A percentile compares a stretch with the other conserved stretches of the same genome.
Conservation (phyloP, 2,888 invertebrate species). For the Netelia fuscicornis region DNA sequence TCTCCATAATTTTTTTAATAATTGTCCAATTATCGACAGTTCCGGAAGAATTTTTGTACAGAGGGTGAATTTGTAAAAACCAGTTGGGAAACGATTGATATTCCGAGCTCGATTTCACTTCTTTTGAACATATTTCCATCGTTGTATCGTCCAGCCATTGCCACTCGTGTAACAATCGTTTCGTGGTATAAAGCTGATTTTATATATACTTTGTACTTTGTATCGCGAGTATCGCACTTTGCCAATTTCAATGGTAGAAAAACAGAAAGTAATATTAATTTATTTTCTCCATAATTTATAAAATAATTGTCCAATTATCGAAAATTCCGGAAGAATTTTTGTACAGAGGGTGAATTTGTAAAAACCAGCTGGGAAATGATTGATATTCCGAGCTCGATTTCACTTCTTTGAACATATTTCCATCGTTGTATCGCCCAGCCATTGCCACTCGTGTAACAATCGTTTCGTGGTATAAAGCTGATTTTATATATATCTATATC, state of each 20-base stretch:
- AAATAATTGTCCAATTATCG: not conserved
- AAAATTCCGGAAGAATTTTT: not conserved
- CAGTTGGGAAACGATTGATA: not conserved
- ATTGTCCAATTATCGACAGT: not conserved
- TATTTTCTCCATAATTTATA: not conserved
- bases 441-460: slow-evolving; percentile 21
- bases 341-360: not conserved
- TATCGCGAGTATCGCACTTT: too few relatives aligned
- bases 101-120: slow-evolving; percentile 5
- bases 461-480: slow-evolving; percentile 12
- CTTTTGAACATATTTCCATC: not conserved
- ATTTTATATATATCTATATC: slow-evolving; percentile 13
- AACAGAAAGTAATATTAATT: not conserved
- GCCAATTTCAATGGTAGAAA: too few relatives aligned
- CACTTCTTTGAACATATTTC: not conserved
- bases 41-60: not conserved
- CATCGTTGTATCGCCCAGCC: not conserved
- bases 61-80: not conserved
- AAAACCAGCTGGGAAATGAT: not conserved
- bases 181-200: slow-evolving; percentile 29
- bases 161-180: slow-evolving; percentile 20
- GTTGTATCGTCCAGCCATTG: not conserved
- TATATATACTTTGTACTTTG: not conserved
- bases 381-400: slow-evolving; percentile 10
- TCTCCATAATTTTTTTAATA: not conserved